Conservation (phyloP, 1,140 invertebrate genomes). For the Caenorhabditis latens region DNA sequence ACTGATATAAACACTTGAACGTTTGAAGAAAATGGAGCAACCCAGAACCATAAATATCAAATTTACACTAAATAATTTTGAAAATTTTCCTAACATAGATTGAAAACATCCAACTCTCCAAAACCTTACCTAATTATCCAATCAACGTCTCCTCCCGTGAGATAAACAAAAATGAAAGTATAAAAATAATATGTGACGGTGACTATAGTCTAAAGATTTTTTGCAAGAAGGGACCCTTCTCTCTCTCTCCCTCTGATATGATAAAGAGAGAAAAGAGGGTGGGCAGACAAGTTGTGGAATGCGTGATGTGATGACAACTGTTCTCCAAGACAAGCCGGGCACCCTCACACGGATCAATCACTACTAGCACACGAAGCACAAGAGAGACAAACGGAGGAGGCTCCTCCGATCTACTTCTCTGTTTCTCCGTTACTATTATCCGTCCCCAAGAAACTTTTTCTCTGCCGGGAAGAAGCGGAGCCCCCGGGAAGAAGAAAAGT, state of each 20-base stretch:
- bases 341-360: conserved; percentile 46
- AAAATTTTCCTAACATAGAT: too few relatives aligned
- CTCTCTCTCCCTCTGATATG: neutral
- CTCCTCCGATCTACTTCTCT: conserved; percentile 10
- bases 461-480: neutral
- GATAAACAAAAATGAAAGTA: neutral
- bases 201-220: conserved; percentile 58
- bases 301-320: conserved; percentile 55
- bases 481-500: neutral
- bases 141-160: neutral
- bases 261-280: neutral
- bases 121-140: conserved; percentile 1
- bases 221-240: conserved; percentile 40
- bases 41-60: too few relatives aligned
- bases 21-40: too few relatives aligned
- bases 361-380: conserved; percentile 31
- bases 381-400: neutral
- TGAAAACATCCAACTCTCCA: neutral
- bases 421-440: neutral
- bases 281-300: conserved; percentile 34
- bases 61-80: too few relatives aligned
- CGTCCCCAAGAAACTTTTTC: neutral
- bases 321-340: conserved; percentile 34
- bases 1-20: too few relatives aligned
- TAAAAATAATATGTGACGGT: neutral